phyloP scores from a whole-genome alignment of 2,797 vertebrate species.

The Syngnathus acus region DNA sequence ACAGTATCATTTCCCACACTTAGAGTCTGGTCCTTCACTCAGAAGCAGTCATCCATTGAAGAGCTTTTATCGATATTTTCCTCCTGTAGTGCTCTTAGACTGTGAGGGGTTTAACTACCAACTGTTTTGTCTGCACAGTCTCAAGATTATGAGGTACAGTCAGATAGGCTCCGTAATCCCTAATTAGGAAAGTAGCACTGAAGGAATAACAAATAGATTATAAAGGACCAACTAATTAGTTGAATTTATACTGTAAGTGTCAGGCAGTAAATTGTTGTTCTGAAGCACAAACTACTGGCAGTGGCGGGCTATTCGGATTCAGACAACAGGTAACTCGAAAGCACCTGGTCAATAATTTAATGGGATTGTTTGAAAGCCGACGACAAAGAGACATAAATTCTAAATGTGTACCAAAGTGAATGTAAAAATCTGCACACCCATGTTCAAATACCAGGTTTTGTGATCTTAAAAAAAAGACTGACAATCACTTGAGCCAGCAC shows the following conservation, averaged over 20 bases:
- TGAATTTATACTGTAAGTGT: conserved; percentile 17
- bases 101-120: conserved; percentile 47
- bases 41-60: not conserved
- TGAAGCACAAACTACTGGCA: conserved; percentile 42
- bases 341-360: not conserved
- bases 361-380: not conserved
- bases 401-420: not conserved
- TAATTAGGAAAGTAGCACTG: conserved; percentile 42
- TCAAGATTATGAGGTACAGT: conserved; percentile 59
- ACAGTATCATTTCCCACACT: conserved; percentile 62
- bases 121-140: conserved; percentile 53
- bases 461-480: no score
- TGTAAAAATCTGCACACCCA: no score
- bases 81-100: conserved; percentile 49
- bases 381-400: not conserved
- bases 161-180: conserved; percentile 53
- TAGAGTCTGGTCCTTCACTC: not conserved
- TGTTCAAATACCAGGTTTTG: no score
- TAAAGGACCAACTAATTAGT: conserved; percentile 32
- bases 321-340: not conserved
- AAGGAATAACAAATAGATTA: conserved; percentile 57
- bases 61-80: conserved; percentile 2
- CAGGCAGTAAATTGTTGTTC: conserved; percentile 15
- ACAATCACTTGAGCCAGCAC: no score
- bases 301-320: conserved; percentile 25